These are phyloP conservation scores for Corapipo altera DNA, from an alignment of 2,113 vertebrate genomes.

Conservation along the genomic window DNA sequence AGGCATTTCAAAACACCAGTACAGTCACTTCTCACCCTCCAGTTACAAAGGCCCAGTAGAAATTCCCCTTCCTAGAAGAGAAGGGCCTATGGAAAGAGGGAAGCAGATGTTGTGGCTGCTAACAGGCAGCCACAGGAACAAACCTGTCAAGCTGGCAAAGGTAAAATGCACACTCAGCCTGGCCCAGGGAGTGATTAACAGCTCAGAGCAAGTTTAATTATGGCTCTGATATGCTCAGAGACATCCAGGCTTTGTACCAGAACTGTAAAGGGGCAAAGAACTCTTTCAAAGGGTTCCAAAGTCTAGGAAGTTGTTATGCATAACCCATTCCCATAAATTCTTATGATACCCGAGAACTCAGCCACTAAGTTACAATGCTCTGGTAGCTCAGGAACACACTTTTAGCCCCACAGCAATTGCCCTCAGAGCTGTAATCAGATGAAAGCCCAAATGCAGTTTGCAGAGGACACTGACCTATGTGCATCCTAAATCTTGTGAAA, in stretches of 20 bases:
- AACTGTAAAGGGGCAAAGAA: neutral
- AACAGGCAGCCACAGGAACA: neutral
- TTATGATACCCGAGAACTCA: neutral
- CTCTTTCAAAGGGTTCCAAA: neutral
- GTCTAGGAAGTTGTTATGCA: neutral
- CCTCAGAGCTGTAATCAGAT: neutral
- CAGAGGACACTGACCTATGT: neutral
- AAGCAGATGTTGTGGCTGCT: neutral
- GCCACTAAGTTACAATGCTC: neutral
- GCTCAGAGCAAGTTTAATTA: neutral
- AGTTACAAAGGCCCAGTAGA: neutral
- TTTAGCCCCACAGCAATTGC: neutral
- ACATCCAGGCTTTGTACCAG: neutral
- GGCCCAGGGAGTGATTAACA: neutral
- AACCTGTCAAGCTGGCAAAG: neutral
- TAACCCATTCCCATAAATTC: neutral
- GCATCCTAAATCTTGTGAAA: neutral
- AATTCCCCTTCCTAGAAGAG: neutral
- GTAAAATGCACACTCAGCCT: neutral
- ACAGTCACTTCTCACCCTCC: neutral
- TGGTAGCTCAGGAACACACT: neutral
- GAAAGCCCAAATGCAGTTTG: neutral
- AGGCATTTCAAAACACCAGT: neutral
- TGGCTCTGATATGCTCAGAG: neutral
- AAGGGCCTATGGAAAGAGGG: neutral